Base-by-base conservation (phyloP, 2,797 vertebrate genomes). In the Gadopsis marmoratus region DNA sequence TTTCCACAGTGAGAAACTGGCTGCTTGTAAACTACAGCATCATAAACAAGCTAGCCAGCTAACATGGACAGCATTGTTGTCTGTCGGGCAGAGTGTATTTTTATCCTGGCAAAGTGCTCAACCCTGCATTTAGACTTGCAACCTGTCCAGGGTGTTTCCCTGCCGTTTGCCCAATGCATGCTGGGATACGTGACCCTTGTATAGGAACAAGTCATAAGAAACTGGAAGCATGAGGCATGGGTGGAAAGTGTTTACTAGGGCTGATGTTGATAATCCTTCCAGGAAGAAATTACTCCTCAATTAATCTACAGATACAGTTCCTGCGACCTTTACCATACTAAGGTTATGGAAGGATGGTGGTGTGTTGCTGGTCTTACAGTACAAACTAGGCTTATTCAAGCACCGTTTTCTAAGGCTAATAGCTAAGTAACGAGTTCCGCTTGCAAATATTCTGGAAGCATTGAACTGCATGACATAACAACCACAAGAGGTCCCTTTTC, bases 1-100 rank as follows among this genome's bases (percentile, higher is more conserved):
- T 91, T 93, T 91, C 89, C 91, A 81, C 29, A 16, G 68, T 35
- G 71, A 79, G 78, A 77, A 81, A 83, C 68, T 59, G 65, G 13
- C 84, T 23, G 69, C 84, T 86, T 70, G 78, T 91, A 90, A 93
- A 89, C 67, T 37, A 5, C 78, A 39, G 41, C 67, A 43, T 86
- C 76, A 70, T 85, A 89, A 84, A 81, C 67, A 4, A 75, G 50
- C 61, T 19, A 56, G 67, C 79, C 68, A 12, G 67, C 78, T 37
- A 80, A 82, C 79, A 83, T 84, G 83, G 68, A 63, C 78, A 1
- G 21, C 60, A 77, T 81, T 89, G 78, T 88, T 75, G 77, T 82
- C 83, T 84, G 35, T 59, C 58, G 26, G 51, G 60, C 23, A 4
- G 37, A n/a, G 60, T 29, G 71, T 82, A 86, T 80, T 87, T 83